Base-by-base conservation (phyloP, 2,888 invertebrate genomes). In the Leucania comma region DNA sequence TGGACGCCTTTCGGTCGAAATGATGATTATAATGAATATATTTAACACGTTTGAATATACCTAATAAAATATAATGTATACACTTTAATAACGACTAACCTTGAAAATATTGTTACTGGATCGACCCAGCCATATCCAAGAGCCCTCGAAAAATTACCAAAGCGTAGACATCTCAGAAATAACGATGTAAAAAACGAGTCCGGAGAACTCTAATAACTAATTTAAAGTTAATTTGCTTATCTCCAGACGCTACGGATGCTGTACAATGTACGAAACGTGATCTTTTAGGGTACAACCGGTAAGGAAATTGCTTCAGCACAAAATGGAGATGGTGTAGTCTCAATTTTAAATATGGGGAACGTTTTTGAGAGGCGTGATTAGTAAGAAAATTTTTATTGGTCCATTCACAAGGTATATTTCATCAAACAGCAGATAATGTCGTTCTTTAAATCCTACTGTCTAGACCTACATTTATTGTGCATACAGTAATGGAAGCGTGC, bases 211-310 rank as follows among this genome's bases (percentile, higher is more conserved):
- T 82, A 85, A 86, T 87, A 89, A 90, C 89, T 88, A 91, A 90
- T 91, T 90, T 87, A 87, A 88, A 88, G 81, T 87, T 90, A 90
- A 91, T 91, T 90, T 87, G 86, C 85, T 89, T 90, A 91, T 89
- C 88, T 85, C 77, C 78, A 86, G 81, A 78, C 65, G 81, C 68
- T 76, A 79, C 78, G 80, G 82, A 87, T 83, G 86, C 80, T 88
- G 60, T 70, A 63, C 69, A 74, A 68, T 73, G 69, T 71, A 68
- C 57, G 62, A 61, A 72, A 82, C 80, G 80, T 80, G 82, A 72
- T 71, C 60, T 65, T 82, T 82, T 70, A 61, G 71, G 65, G 56
- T 38, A 70, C 61, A 75, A 75, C 75, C 72, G 72, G 67, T 63
- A n/a, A 72, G 78, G 81, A 83, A 74, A 83, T 82, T 81, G 78